Evolutionary conservation across 2,888 invertebrate genomes (phyloP).

Genomic region (Pristionchus maxplancki): DNA sequence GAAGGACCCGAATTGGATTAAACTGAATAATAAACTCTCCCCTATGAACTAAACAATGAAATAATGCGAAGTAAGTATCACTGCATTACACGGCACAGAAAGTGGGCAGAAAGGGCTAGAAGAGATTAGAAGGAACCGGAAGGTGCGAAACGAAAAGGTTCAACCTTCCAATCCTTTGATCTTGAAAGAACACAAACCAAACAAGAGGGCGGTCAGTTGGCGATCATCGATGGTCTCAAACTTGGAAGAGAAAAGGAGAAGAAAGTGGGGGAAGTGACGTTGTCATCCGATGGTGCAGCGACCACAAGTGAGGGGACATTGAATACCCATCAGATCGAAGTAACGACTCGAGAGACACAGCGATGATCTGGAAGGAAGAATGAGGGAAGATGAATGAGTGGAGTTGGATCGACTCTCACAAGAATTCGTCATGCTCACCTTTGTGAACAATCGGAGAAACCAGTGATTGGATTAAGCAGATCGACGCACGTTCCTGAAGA

Average conservation of each 20-base stretch:
- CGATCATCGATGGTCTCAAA: not conserved
- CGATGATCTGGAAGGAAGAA: not conserved
- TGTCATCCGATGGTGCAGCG: not conserved
- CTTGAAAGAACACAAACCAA: not conserved
- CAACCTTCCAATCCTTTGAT: not conserved
- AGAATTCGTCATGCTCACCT: too few relatives aligned
- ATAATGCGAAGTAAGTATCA: constrained; percentile 17
- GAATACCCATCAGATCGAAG: constrained; percentile 1
- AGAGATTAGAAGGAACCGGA: not conserved
- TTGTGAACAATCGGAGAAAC: constrained; percentile 28
- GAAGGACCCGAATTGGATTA: not conserved
- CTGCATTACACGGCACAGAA: not conserved
- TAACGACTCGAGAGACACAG: not conserved
- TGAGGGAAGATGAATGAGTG: too few relatives aligned
- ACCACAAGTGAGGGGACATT: constrained; percentile 11
- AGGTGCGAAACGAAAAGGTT: not conserved
- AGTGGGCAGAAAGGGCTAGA: not conserved
- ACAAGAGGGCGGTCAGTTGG: not conserved
- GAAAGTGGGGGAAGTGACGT: constrained; percentile 2
- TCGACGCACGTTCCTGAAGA: not conserved
- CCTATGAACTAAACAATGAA: not conserved
- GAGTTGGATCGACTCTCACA: too few relatives aligned
- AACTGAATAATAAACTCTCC: not conserved
- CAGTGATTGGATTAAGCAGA: constrained; percentile 22
- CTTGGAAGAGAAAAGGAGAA: not conserved